Conservation (phyloP, 2,888 invertebrate species). For the Keiferia lycopersicella region DNA sequence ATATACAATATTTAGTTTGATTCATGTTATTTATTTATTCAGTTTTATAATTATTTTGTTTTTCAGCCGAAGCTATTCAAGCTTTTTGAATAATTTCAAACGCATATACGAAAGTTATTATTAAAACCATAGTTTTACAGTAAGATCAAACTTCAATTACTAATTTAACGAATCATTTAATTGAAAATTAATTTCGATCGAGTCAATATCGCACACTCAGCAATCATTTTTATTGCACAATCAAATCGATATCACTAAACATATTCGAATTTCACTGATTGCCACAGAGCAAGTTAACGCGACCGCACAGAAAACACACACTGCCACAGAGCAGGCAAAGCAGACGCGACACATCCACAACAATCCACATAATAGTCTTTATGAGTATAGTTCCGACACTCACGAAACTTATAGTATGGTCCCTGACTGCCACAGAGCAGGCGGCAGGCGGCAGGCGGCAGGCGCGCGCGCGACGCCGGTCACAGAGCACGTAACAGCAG, state of each 20-base stretch:
- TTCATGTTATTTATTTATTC: not conserved
- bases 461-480: not conserved
- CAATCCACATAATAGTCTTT: no score
- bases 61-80: conserved; percentile 6
- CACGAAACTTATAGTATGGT: not conserved
- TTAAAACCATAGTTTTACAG: not conserved
- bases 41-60: conserved; percentile 4
- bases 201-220: not conserved
- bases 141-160: not conserved
- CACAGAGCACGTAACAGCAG: not conserved
- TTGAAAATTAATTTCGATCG: conserved; percentile 1
- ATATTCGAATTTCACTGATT: not conserved
- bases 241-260: not conserved
- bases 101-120: not conserved
- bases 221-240: conserved; percentile 11
- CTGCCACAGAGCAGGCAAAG: not conserved
- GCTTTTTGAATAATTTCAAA: not conserved
- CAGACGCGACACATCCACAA: not conserved
- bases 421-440: not conserved
- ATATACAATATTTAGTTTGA: not conserved
- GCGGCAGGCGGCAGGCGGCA: not conserved
- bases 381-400: not conserved
- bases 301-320: conserved; percentile 11
- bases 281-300: not conserved
- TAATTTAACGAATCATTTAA: not conserved